Percentiles rank a stretch among this genome's conserved stretches.
phyloP scores from a whole-genome alignment of 2,113 vertebrate genomes.

The Spea multiplicata region DNA sequence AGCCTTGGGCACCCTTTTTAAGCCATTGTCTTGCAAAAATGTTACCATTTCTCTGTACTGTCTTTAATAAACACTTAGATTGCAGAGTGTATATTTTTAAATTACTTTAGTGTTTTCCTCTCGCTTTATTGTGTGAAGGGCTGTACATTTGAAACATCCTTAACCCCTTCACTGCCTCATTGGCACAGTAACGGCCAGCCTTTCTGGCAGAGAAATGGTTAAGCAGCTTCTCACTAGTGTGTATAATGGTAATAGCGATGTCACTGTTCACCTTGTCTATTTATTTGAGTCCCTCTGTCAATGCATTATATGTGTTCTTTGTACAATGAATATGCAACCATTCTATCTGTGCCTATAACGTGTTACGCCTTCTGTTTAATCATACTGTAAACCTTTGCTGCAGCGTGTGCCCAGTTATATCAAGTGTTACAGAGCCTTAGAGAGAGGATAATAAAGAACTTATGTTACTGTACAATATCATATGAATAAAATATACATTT shows the following conservation, averaged over 20 bases:
- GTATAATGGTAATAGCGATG: constrained; percentile 26
- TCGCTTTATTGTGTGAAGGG: neutral
- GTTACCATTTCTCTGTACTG: neutral
- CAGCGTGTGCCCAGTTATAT: constrained; percentile 3
- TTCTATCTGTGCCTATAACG: constrained; percentile 52
- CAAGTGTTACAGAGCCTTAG: constrained; percentile 15
- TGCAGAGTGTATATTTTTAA: constrained; percentile 11
- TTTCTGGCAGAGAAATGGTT: constrained; percentile 1
- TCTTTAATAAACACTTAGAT: neutral
- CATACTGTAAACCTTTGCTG: constrained; percentile 54
- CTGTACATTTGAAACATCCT: neutral
- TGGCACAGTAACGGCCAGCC: neutral
- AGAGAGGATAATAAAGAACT: constrained; percentile 34
- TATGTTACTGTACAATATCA: constrained; percentile 52
- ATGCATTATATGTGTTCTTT: constrained; percentile 54
- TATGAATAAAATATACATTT: constrained; percentile 59
- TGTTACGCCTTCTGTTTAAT: constrained; percentile 53
- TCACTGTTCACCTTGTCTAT: constrained; percentile 55
- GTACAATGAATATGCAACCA: constrained; percentile 56
- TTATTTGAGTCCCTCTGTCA: constrained; percentile 62
- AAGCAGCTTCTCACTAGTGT: constrained; percentile 44
- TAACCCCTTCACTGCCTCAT: constrained; percentile 1
- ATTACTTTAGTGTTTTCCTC: neutral
- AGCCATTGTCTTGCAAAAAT: neutral
- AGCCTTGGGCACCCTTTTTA: neutral